A percentile compares a stretch with the other conserved stretches of the same genome.
These are phyloP conservation scores for Phengaris alcon DNA, from an alignment of 2,888 invertebrate species.

Conservation along the genomic window DNA sequence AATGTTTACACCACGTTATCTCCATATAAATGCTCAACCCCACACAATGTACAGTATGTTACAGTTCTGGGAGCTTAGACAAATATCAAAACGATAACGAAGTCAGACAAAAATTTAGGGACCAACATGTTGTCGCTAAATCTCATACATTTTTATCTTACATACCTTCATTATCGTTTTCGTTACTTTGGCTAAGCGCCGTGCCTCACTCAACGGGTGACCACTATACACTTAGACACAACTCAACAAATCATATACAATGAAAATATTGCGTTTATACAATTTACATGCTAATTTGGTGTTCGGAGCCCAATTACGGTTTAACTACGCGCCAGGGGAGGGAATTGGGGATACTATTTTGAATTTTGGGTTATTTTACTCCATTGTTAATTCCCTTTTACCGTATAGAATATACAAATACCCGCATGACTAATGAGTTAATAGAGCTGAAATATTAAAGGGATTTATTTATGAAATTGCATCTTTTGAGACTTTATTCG, in stretches of 20 bases:
- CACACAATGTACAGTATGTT: constrained; percentile 49
- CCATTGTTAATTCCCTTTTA: no score
- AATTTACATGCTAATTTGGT: constrained; percentile 73
- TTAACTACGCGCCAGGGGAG: constrained; percentile 50
- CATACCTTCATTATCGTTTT: background rate
- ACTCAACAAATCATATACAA: constrained; percentile 67
- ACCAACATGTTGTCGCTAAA: background rate
- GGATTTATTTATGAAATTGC: no score
- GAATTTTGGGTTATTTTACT: background rate
- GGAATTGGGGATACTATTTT: constrained; percentile 44
- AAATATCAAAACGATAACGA: background rate
- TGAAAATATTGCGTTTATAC: constrained; percentile 69
- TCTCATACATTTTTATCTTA: background rate
- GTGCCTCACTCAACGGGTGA: constrained; percentile 78
- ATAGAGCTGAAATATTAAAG: no score
- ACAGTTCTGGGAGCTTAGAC: constrained; percentile 38
- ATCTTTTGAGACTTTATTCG: no score
- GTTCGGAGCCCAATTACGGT: constrained; percentile 64
- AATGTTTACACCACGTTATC: constrained; percentile 37
- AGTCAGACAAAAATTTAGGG: background rate
- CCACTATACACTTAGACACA: constrained; percentile 50
- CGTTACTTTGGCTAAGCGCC: constrained; percentile 31
- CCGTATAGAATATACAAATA: no score
- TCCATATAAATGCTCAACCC: constrained; percentile 60
- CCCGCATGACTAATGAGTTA: no score